Conservation (phyloP, 2,797 vertebrate species). For the Cyprinodon diabolis region DNA sequence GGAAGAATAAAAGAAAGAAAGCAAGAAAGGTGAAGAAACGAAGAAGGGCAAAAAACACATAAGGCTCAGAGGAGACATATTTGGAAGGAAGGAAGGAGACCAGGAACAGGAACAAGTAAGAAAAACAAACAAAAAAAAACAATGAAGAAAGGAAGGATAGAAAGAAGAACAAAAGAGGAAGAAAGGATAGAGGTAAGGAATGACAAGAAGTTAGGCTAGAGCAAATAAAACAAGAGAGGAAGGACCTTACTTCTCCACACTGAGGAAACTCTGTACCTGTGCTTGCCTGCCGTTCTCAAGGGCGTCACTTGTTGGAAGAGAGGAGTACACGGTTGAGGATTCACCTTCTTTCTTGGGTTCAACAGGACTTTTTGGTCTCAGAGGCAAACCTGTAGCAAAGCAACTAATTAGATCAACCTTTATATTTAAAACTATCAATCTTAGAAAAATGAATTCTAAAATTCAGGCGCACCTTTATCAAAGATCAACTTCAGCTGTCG, state of each 20-base stretch:
- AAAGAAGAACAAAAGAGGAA: not conserved
- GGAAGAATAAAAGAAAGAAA: too few species aligned
- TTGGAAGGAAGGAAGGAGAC: too few species aligned
- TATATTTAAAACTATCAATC: not conserved
- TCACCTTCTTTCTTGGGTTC: conserved; percentile 95
- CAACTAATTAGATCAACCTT: not conserved
- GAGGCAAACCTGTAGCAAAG: conserved; percentile 85
- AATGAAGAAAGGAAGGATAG: too few species aligned
- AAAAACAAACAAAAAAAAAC: too few species aligned
- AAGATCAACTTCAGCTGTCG: conserved; percentile 93
- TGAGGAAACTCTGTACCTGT: conserved; percentile 80
- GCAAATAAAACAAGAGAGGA: not conserved
- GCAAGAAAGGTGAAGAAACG: too few species aligned
- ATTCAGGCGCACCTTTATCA: conserved; percentile 87
- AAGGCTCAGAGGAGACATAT: too few species aligned
- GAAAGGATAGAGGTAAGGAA: not conserved
- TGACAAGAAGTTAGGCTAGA: not conserved
- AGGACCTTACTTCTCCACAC: not conserved
- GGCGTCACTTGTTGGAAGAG: conserved; percentile 93
- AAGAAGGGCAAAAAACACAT: too few species aligned
- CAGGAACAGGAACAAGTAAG: too few species aligned
- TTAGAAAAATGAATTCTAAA: not conserved
- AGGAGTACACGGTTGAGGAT: conserved; percentile 87
- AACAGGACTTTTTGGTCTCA: conserved; percentile 93
- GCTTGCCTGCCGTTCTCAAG: conserved; percentile 85